These are phyloP conservation scores for Hypotaenidia okinawae DNA, from an alignment of 2,797 vertebrate species.

Conservation along the genomic window DNA sequence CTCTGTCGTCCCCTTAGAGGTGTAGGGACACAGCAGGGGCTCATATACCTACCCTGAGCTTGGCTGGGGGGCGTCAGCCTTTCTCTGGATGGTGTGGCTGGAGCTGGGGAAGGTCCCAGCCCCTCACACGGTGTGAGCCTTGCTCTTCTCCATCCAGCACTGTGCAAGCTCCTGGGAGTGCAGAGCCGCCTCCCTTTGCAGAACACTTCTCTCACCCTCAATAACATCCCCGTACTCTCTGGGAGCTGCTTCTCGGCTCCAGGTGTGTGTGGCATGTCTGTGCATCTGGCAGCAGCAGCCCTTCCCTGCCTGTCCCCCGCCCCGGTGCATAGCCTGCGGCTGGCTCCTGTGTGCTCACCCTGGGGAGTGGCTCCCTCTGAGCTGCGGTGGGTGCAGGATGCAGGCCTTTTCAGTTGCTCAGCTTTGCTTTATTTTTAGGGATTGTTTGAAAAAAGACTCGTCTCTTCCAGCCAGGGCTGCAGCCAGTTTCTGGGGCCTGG, in stretches of 20 bases:
- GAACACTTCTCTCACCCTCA: neutral
- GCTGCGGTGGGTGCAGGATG: neutral
- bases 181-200: neutral
- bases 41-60: fast-evolving
- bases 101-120: neutral
- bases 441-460: neutral
- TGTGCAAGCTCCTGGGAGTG: neutral
- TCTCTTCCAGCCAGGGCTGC: neutral
- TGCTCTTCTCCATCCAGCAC: fast-evolving
- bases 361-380: fast-evolving
- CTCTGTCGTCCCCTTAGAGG: fast-evolving
- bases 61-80: neutral
- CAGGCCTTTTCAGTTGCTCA: neutral
- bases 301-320: neutral
- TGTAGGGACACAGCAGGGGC: neutral
- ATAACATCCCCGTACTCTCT: neutral
- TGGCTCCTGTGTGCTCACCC: neutral
- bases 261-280: fast-evolving
- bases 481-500: neutral
- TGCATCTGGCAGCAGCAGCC: neutral
- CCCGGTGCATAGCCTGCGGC: neutral
- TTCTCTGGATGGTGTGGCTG: neutral
- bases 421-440: neutral
- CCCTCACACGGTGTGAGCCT: neutral
- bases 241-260: neutral